These are phyloP conservation scores for Hydraecia micacea DNA, from an alignment of 2,888 invertebrate species.

Conservation along the genomic window DNA sequence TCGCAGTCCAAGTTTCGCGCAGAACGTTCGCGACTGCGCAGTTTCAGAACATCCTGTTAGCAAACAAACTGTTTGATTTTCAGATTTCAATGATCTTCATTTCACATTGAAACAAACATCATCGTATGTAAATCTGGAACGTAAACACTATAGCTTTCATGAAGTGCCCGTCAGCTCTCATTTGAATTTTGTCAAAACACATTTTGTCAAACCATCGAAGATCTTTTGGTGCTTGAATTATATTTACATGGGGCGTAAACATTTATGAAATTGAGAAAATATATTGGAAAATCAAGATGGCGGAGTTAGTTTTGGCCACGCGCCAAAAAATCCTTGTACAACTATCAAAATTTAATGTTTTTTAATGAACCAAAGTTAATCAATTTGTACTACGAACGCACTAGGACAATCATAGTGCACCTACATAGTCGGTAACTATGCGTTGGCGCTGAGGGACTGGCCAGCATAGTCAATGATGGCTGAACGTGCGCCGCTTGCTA, in stretches of 20 bases:
- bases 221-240: neutral
- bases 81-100: constrained; percentile 27
- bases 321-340: neutral
- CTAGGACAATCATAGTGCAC: constrained; percentile 79
- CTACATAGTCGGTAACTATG: constrained; percentile 85
- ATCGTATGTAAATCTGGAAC: neutral
- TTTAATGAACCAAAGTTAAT: constrained; percentile 10
- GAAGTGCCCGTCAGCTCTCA: neutral
- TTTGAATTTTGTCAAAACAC: neutral
- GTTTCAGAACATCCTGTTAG: constrained; percentile 7
- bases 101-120: constrained; percentile 3
- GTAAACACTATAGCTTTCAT: neutral
- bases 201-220: neutral
- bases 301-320: neutral
- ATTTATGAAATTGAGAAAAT: neutral
- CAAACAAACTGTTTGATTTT: constrained; percentile 11
- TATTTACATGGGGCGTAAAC: too few species aligned
- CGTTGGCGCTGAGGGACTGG: constrained; percentile 77
- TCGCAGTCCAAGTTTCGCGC: neutral
- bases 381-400: constrained; percentile 41
- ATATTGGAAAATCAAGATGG: neutral
- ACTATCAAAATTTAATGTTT: neutral
- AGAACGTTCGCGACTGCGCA: neutral
- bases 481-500: constrained; percentile 78
- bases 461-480: constrained; percentile 83